Percentiles rank a stretch among this genome's conserved stretches.
These are phyloP conservation scores for Perizoma flavofasciatum DNA, from an alignment of 2,888 invertebrate genomes.

Conservation along the genomic window DNA sequence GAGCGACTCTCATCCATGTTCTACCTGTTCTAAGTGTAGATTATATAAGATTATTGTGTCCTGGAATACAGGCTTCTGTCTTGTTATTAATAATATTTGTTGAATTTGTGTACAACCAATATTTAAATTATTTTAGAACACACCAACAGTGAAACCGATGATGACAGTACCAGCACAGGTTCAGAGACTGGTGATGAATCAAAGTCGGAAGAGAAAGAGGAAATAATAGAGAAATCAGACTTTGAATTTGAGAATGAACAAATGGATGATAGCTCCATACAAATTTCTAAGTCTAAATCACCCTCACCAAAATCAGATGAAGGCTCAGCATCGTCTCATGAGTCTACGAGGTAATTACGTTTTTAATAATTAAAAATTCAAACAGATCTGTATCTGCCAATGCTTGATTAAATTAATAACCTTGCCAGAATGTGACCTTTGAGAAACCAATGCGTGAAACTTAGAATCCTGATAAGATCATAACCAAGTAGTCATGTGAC, in stretches of 20 bases:
- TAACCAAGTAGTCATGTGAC: too few species aligned
- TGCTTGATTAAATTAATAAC: too few species aligned
- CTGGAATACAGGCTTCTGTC: too few species aligned
- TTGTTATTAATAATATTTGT: too few species aligned
- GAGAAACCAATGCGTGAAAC: too few species aligned
- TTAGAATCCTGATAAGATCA: too few species aligned
- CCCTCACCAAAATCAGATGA: slow-evolving; percentile 62
- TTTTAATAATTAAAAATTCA: neutral
- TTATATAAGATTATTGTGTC: too few species aligned
- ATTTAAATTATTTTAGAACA: slow-evolving; percentile 60
- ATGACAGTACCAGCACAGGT: slow-evolving; percentile 70
- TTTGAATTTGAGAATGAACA: slow-evolving; percentile 70
- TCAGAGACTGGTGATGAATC: slow-evolving; percentile 71
- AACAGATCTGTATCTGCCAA: too few species aligned
- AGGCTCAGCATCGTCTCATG: slow-evolving; percentile 66
- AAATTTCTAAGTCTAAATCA: slow-evolving; percentile 67
- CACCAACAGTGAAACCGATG: slow-evolving; percentile 79
- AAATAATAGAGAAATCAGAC: slow-evolving; percentile 55
- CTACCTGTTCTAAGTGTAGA: too few species aligned
- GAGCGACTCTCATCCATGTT: too few species aligned
- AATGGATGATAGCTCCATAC: slow-evolving; percentile 53
- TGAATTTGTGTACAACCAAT: neutral
- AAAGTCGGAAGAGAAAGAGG: slow-evolving; percentile 67
- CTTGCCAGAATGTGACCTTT: too few species aligned
- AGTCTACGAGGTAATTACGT: slow-evolving; percentile 61